Conservation (phyloP, 2,113 vertebrate species). For the Poicephalus meyeri region DNA sequence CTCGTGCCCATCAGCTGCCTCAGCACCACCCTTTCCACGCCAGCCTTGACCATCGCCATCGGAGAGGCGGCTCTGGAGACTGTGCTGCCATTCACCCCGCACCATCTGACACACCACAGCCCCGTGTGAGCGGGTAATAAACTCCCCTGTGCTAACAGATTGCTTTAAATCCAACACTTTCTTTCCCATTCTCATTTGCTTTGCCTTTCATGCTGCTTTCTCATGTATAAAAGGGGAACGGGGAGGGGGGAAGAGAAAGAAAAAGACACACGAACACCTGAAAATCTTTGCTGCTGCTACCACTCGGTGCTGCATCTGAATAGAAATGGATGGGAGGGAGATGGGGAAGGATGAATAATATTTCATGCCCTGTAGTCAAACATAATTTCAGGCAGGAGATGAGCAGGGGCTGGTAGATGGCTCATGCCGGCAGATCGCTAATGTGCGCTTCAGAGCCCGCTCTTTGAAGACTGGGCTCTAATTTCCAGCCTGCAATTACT, state of each 20-base stretch:
- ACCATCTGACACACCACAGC: neutral
- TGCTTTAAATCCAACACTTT: neutral
- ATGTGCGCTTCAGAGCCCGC: constrained; percentile 43
- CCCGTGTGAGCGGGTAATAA: neutral
- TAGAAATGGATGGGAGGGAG: constrained; percentile 15
- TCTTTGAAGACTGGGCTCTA: constrained; percentile 66
- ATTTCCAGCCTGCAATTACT: constrained; percentile 60
- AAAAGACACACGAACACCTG: constrained; percentile 32
- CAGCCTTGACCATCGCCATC: neutral
- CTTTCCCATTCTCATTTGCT: constrained; percentile 55
- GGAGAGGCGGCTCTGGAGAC: neutral
- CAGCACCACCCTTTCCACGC: neutral
- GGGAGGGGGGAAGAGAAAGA: neutral
- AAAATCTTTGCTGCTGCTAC: constrained; percentile 43
- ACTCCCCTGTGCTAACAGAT: neutral
- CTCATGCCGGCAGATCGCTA: constrained; percentile 37
- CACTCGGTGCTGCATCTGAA: constrained; percentile 22
- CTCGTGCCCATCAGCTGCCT: constrained; percentile 36
- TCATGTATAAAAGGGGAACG: constrained; percentile 17
- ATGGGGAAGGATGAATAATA: constrained; percentile 48
- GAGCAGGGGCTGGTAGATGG: neutral
- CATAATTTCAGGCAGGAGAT: constrained; percentile 43
- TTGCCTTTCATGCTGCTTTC: constrained; percentile 65
- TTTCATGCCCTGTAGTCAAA: constrained; percentile 58
- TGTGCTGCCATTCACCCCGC: neutral